Base-by-base conservation (phyloP, 2,888 invertebrate genomes). In the Diarsia brunnea region DNA sequence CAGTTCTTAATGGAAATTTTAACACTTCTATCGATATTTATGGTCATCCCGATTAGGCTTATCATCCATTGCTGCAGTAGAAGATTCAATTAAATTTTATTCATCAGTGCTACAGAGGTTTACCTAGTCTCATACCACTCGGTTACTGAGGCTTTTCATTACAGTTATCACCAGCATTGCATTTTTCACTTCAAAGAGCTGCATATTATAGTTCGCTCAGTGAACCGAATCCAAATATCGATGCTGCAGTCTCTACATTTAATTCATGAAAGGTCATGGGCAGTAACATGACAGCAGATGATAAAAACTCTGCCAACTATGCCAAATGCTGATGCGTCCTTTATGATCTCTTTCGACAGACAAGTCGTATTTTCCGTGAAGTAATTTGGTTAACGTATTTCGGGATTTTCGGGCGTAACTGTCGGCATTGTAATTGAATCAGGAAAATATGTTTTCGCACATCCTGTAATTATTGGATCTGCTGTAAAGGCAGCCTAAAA, bases 291-390 rank as follows among this genome's bases (percentile, higher is more conserved):
- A 47, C 21, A n/a, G 27, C 16, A 55, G 24, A 55, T 47, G 16
- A 55, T 49, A 3, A 51, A 70, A 16, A 38, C 24, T 71, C 24
- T 53, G 67, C 16, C 21, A 73, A 73, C 12, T 24, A 78, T 38
- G 47, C 27, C 38, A 19, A 75, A 80, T 49, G 14, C n/a, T 43
- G 58, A 24, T 43, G 31, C 16, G 43, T 43, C 49, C 3, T 27
- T 14, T 43, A 61, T 19, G 55, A 49, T 79, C 14, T 19, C 4
- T 71, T 43, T 51, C 16, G 12, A 38, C 21, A 38, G 21, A 47
- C 31, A 38, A 21, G 24, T 31, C 14, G 31, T 47, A n/a, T 47
- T 74, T 73, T 53, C 45, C 31, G 14, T 27, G n/a, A 38, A 19
- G 24, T n/a, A 24, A 21, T 27, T 55, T 11, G 19, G 21, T 45